Base-by-base conservation (phyloP, 2,113 vertebrate genomes). In the Mandrillus leucophaeus region DNA sequence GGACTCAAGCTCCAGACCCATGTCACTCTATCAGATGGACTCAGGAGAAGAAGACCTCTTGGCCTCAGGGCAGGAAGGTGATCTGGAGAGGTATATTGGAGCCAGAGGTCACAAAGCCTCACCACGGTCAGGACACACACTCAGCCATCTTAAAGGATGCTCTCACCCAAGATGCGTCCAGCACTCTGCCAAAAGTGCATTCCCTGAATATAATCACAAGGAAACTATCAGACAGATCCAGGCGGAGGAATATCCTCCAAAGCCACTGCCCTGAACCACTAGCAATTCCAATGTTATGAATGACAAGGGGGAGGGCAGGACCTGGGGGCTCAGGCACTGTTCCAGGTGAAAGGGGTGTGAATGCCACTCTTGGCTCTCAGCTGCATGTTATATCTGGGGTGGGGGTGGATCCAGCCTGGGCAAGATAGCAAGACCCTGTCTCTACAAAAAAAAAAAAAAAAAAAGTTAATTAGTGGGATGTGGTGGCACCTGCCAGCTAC, bases 211-310 rank as follows among this genome's bases (percentile, higher is more conserved):
- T 6, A 40, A 87, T 57, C 64, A 25, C 32, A 9, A 85, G 45
- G 38, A 48, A 75, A 57, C 22, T 17, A 35, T 38, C 81, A 27
- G 25, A 23, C 13, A 80, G 32, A 57, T 27, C 64, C 43, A 8
- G n/a, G 22, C 1, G 5, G 81, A 35, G 32, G 45, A 30, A 0
- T 25, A 11, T 6, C 52, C 68, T 57, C 5, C 32, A 35, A 9
- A 64, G 75, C 83, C 23, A 27, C 73, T 52, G 23, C 14, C 66
- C 25, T 27, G 32, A 73, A 48, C 0, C 5, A 40, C 40, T 38
- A 10, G 1, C 7, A 50, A 2, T 40, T 6, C 35, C 72, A 11
- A 3, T 35, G 30, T 23, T 8, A 5, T 32, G 8, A 43, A 12
- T 30, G 22, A 61, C 61, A 72, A 61, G n/a, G 8, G 17, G 13